Evolutionary conservation across 2,797 vertebrate species (phyloP).

Genomic region (Arnoldichthys spilopterus): DNA sequence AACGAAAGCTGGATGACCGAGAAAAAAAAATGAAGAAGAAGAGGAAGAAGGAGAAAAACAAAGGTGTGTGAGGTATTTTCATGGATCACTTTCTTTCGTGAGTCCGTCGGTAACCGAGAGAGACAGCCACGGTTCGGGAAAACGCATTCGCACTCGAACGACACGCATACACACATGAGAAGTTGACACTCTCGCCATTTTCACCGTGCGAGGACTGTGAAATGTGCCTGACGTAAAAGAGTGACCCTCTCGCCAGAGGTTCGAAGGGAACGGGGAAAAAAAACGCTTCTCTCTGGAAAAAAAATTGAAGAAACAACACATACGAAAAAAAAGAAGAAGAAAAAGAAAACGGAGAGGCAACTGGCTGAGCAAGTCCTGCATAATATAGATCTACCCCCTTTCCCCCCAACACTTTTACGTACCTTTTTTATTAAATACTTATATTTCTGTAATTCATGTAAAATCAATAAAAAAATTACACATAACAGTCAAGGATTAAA

Average conservation of each 20-base stretch:
- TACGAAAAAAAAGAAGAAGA: neutral
- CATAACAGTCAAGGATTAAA: constrained; percentile 88
- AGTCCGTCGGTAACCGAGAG: constrained; percentile 73
- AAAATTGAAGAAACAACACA: neutral
- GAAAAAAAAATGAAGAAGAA: constrained; percentile 62
- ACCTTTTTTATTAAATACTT: constrained; percentile 81
- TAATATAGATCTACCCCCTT: constrained; percentile 77
- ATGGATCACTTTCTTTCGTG: constrained; percentile 74
- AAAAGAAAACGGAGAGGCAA: constrained; percentile 78
- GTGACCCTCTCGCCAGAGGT: constrained; percentile 66
- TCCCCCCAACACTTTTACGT: constrained; percentile 69
- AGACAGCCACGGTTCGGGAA: constrained; percentile 45
- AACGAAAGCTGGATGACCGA: constrained; percentile 69
- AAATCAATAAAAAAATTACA: constrained; percentile 87
- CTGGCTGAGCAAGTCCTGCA: constrained; percentile 84
- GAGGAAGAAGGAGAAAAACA: constrained; percentile 66
- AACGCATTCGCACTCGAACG: neutral
- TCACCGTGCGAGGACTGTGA: constrained; percentile 65
- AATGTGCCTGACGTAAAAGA: constrained; percentile 73
- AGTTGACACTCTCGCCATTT: constrained; percentile 17
- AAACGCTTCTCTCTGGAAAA: constrained; percentile 73
- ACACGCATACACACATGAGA: constrained; percentile 6
- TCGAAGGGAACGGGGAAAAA: constrained; percentile 59
- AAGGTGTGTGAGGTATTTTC: constrained; percentile 87
- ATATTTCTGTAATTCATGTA: constrained; percentile 81